phyloP scores from a whole-genome alignment of 2,888 invertebrate species.

The Neoascia interrupta region DNA sequence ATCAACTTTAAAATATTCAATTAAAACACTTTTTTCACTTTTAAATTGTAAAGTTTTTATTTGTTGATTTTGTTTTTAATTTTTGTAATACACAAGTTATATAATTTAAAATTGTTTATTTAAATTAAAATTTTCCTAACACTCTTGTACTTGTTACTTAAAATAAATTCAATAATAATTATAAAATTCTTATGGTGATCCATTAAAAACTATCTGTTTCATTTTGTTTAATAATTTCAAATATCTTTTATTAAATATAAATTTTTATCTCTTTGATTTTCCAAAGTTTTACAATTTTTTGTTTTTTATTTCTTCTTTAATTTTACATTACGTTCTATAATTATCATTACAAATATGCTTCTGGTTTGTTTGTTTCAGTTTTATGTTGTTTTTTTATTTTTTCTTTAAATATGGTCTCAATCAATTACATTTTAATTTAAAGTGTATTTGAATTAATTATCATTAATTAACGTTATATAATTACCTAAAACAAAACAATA shows the following conservation, averaged over 20 bases:
- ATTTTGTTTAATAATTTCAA: constrained; percentile 40
- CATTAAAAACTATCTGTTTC: constrained; percentile 67
- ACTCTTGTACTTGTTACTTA: constrained; percentile 65
- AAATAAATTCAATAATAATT: constrained; percentile 63
- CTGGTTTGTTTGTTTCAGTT: constrained; percentile 52
- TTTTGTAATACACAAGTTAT: constrained; percentile 62
- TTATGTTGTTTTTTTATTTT: too few species aligned
- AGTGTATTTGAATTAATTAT: constrained; percentile 43
- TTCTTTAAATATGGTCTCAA: constrained; percentile 66
- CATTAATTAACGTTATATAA: constrained; percentile 34
- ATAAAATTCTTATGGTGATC: constrained; percentile 68
- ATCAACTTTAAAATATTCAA: too few species aligned
- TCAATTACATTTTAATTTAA: constrained; percentile 62
- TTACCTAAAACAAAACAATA: constrained; percentile 59
- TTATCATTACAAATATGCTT: constrained; percentile 66
- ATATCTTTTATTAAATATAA: constrained; percentile 42
- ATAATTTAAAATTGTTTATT: constrained; percentile 65
- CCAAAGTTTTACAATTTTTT: constrained; percentile 38
- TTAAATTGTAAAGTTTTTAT: constrained; percentile 62
- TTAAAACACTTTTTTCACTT: too few species aligned
- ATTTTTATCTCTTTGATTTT: constrained; percentile 28
- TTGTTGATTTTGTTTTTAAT: constrained; percentile 43
- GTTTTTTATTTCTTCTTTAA: constrained; percentile 17
- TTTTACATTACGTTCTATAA: constrained; percentile 60
- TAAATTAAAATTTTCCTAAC: constrained; percentile 68